These are phyloP conservation scores for Turnix velox DNA, from an alignment of 2,113 vertebrate species.

Conservation along the genomic window DNA sequence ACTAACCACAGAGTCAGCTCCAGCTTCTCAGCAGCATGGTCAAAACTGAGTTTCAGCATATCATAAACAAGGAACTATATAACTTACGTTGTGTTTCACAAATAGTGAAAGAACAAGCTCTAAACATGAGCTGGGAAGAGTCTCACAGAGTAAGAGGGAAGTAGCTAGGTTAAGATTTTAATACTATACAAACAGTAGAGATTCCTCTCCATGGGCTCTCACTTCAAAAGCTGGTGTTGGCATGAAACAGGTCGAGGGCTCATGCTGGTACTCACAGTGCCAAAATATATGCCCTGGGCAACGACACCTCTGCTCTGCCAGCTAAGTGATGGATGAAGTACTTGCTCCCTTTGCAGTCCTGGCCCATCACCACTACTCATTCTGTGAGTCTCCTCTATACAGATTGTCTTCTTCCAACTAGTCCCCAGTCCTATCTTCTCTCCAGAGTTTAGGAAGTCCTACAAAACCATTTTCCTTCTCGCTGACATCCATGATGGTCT, in stretches of 20 bases:
- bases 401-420: neutral
- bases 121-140: neutral
- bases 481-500: neutral
- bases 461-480: neutral
- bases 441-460: neutral
- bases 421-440: neutral
- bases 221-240: neutral
- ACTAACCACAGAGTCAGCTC: neutral
- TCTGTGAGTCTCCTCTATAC: neutral
- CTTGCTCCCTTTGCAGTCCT: neutral
- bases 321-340: neutral
- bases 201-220: neutral
- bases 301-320: neutral
- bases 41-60: neutral
- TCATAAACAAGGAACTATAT: neutral
- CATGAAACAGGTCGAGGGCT: neutral
- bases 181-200: neutral
- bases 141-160: neutral
- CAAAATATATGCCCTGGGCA: neutral
- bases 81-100: neutral
- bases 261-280: neutral
- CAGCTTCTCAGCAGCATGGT: neutral
- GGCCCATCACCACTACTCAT: neutral
- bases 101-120: neutral
- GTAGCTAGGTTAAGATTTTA: neutral